These are phyloP conservation scores for Brotula barbata DNA, from an alignment of 2,797 vertebrate genomes.

Conservation along the genomic window DNA sequence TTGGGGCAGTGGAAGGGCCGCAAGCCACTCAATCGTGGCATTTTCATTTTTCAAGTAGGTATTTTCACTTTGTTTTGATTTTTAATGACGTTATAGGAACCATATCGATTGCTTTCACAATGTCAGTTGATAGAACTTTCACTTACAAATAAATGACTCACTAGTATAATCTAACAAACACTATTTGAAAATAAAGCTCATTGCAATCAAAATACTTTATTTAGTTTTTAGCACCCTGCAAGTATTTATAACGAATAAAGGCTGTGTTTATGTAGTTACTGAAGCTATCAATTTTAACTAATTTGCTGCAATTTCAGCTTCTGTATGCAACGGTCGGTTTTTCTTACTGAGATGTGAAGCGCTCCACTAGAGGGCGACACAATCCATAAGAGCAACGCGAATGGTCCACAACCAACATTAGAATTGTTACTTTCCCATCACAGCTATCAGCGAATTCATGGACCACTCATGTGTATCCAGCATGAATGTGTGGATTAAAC, in stretches of 20 bases:
- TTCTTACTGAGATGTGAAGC: constrained; percentile 3
- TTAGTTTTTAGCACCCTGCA: no score
- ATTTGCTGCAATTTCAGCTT: background rate
- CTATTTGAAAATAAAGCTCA: constrained; percentile 3
- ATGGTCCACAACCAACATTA: background rate
- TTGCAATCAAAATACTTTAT: constrained; percentile 22
- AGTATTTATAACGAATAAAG: no score
- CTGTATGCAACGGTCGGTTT: constrained; percentile 22
- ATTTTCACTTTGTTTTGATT: background rate
- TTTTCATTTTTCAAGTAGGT: constrained; percentile 2
- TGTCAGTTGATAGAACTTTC: constrained; percentile 3
- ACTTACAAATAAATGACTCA: constrained; percentile 14
- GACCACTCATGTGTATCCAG: background rate
- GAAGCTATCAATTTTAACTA: no score
- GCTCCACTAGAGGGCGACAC: constrained; percentile 8
- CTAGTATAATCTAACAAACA: background rate
- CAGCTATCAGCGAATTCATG: constrained; percentile 7
- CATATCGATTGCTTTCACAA: constrained; percentile 19
- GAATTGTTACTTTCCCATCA: constrained; percentile 4
- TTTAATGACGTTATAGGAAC: background rate
- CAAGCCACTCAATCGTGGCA: background rate
- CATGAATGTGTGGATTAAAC: constrained; percentile 2
- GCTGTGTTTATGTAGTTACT: no score
- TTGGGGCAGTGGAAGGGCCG: background rate
- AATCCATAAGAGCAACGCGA: constrained; percentile 9